A percentile compares a stretch with the other conserved stretches of the same genome.
These are phyloP conservation scores for Brachyrhaphis roseni DNA, from an alignment of 2,797 vertebrate species.

Conservation along the genomic window DNA sequence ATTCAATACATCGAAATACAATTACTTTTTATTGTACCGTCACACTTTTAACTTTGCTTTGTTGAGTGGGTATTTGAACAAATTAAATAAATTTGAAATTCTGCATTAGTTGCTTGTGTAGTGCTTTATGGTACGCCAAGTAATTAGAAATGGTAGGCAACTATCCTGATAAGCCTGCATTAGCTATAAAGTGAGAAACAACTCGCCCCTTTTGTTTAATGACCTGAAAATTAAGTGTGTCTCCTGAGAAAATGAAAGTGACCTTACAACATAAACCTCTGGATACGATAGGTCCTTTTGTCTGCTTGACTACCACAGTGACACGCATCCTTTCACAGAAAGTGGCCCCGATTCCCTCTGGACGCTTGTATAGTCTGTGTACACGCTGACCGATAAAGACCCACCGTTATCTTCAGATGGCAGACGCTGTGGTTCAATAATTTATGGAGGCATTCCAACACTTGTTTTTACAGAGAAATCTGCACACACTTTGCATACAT, in stretches of 20 bases:
- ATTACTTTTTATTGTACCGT: background rate
- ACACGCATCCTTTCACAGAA: slow-evolving; percentile 60
- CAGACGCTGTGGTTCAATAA: slow-evolving; percentile 70
- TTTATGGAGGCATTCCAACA: slow-evolving; percentile 72
- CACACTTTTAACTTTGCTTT: background rate
- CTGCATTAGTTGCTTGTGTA: background rate
- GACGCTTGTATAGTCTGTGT: slow-evolving; percentile 60
- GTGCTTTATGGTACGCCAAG: background rate
- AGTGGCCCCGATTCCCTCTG: slow-evolving; percentile 51
- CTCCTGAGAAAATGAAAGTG: slow-evolving; percentile 54
- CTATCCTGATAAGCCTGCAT: slow-evolving; percentile 12
- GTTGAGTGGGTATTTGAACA: background rate
- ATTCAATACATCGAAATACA: background rate
- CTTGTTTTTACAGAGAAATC: slow-evolving; percentile 38
- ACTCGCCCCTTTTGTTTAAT: slow-evolving; percentile 29
- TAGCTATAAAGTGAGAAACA: slow-evolving; percentile 4
- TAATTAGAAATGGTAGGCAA: slow-evolving; percentile 6
- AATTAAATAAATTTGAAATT: background rate
- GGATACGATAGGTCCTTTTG: slow-evolving; percentile 41
- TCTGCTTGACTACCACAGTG: slow-evolving; percentile 47
- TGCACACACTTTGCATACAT: slow-evolving; percentile 21
- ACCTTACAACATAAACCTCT: slow-evolving; percentile 58
- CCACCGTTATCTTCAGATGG: slow-evolving; percentile 71
- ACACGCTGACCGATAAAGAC: slow-evolving; percentile 66
- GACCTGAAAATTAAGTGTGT: slow-evolving; percentile 45